A percentile compares a stretch with the other conserved stretches of the same genome.
Conservation (phyloP, 2,113 vertebrate species). For the Tamias sibiricus region DNA sequence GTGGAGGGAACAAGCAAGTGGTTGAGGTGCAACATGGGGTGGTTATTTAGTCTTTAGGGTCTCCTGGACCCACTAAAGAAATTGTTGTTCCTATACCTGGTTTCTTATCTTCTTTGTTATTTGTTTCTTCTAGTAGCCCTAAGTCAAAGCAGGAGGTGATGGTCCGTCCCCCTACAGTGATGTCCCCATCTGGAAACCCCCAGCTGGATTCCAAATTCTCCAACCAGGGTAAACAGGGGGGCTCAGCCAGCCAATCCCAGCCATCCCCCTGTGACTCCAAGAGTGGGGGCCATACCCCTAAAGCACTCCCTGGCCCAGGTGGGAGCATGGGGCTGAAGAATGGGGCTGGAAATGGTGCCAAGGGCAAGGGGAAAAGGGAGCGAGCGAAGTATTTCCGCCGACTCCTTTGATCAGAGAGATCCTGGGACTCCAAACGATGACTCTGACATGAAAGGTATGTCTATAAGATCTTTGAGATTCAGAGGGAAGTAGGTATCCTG, state of each 20-base stretch:
- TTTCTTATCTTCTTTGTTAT: constrained; percentile 70
- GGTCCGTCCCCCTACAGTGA: constrained; percentile 99
- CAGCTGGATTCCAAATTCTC: constrained; percentile 99
- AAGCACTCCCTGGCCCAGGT: constrained; percentile 93
- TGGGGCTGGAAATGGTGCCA: constrained; percentile 95
- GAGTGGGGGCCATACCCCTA: constrained; percentile 92
- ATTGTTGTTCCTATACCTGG: neutral
- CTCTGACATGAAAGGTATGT: constrained; percentile 94
- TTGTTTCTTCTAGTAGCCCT: constrained; percentile 91
- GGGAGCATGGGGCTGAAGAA: constrained; percentile 99
- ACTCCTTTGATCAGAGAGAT: constrained; percentile 98
- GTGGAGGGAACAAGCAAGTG: constrained; percentile 49
- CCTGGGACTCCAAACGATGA: constrained; percentile 95
- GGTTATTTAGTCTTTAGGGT: constrained; percentile 64
- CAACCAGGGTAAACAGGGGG: constrained; percentile 99
- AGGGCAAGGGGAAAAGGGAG: constrained; percentile 98
- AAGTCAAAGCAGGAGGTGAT: constrained; percentile 99
- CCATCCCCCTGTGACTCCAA: constrained; percentile 98
- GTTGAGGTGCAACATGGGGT: constrained; percentile 53
- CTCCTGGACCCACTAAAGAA: constrained; percentile 61
- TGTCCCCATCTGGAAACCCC: constrained; percentile 98
- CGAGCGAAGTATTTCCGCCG: constrained; percentile 97
- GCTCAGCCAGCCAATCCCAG: constrained; percentile 97
- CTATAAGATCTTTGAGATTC: constrained; percentile 69
- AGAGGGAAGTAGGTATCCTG: constrained; percentile 57